A percentile compares a stretch with the other conserved stretches of the same genome.
phyloP scores from a whole-genome alignment of 2,888 invertebrate species.

The Dinocampus coccinellae region DNA sequence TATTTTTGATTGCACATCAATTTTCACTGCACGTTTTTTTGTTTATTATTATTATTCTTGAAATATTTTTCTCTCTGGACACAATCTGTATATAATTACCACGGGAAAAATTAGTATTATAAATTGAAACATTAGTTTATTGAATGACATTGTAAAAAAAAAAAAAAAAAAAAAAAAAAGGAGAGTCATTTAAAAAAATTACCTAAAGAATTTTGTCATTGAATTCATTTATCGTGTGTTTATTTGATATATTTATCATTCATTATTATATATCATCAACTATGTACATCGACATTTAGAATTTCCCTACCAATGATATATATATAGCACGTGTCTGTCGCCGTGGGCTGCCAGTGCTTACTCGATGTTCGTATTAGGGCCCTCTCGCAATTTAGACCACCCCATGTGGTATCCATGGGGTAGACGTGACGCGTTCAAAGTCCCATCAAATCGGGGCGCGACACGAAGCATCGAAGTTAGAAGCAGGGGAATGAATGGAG shows the following conservation, averaged over 20 bases:
- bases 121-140: too few relatives aligned
- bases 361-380: slow-evolving; percentile 48
- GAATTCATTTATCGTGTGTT: neutral
- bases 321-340: slow-evolving; percentile 18
- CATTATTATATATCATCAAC: neutral
- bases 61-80: neutral
- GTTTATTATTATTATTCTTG: too few relatives aligned
- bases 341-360: slow-evolving; percentile 39
- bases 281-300: slow-evolving; percentile 18
- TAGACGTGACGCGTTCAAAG: slow-evolving; percentile 49
- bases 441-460: slow-evolving; percentile 48
- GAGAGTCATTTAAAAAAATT: too few relatives aligned
- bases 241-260: neutral
- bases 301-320: slow-evolving; percentile 20
- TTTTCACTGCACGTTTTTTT: slow-evolving; percentile 3
- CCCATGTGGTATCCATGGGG: slow-evolving; percentile 30
- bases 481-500: neutral
- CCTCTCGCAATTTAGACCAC: slow-evolving; percentile 48
- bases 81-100: too few relatives aligned
- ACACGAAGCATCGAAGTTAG: neutral
- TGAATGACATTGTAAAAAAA: too few relatives aligned
- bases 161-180: too few relatives aligned
- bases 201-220: neutral
- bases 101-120: too few relatives aligned
- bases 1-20: slow-evolving; percentile 49